Evolutionary conservation across 2,888 invertebrate genomes (phyloP).

Genomic region (Zygogramma bicolorata): DNA sequence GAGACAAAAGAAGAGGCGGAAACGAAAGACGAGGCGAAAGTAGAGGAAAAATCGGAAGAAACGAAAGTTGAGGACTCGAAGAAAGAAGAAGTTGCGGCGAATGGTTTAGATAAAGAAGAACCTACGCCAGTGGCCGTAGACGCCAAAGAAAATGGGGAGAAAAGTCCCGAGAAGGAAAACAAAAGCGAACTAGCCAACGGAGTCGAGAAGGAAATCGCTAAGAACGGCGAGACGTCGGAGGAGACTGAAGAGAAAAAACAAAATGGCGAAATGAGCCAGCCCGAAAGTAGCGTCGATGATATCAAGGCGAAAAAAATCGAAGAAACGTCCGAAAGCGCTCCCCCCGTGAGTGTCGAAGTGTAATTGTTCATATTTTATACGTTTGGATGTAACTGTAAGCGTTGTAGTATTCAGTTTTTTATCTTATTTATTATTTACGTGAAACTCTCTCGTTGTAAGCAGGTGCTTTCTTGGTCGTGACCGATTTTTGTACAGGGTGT

Average conservation of each 20-base stretch:
- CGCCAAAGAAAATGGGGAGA: slow-evolving; percentile 19
- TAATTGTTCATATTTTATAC: slow-evolving; percentile 49
- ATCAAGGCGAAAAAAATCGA: slow-evolving; percentile 72
- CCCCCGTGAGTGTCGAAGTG: slow-evolving; percentile 54
- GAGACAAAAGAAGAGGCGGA: slow-evolving; percentile 6
- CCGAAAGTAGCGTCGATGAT: slow-evolving; percentile 60
- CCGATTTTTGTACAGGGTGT: slow-evolving; percentile 19
- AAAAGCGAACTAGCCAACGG: slow-evolving; percentile 66
- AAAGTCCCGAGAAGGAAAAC: slow-evolving; percentile 63
- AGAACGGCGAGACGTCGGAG: slow-evolving; percentile 37
- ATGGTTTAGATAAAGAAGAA: slow-evolving; percentile 1
- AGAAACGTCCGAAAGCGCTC: slow-evolving; percentile 53
- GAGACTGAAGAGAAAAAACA: slow-evolving; percentile 43
- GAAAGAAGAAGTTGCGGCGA: slow-evolving; percentile 9
- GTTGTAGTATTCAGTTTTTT: slow-evolving; percentile 48
- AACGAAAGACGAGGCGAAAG: slow-evolving; percentile 31
- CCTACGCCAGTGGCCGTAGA: slow-evolving; percentile 16
- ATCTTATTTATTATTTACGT: slow-evolving; percentile 33
- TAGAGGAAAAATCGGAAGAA: slow-evolving; percentile 16
- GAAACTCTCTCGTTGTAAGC: slow-evolving; percentile 18
- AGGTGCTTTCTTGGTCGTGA: slow-evolving; percentile 32
- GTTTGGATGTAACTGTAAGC: slow-evolving; percentile 47
- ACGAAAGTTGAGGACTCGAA: not conserved
- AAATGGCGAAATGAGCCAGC: slow-evolving; percentile 44
- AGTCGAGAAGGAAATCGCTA: slow-evolving; percentile 45